These are phyloP conservation scores for Ophioderma brevispina DNA, from an alignment of 35 echinoderm and acorn worm genomes.

Conservation along the genomic window DNA sequence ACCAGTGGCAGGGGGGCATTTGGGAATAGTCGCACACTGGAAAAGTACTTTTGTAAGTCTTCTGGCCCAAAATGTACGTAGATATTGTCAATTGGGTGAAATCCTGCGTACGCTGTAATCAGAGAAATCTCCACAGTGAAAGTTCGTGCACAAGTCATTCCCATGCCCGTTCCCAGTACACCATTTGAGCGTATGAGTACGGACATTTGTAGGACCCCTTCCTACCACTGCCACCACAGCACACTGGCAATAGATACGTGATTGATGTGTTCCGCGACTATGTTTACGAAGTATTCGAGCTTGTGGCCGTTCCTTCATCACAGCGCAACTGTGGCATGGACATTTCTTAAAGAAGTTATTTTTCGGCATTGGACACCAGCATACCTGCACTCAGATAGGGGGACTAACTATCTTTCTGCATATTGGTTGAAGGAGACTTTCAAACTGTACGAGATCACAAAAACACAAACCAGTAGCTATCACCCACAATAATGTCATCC, in stretches of 20 bases:
- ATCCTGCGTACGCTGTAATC: too few relatives aligned
- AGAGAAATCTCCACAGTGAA: too few relatives aligned
- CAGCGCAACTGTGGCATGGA: constrained; percentile 25
- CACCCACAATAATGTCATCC: constrained; percentile 24
- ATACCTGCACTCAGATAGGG: constrained; percentile 42
- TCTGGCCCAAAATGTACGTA: too few relatives aligned
- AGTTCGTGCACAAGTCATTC: too few relatives aligned
- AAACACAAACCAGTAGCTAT: constrained; percentile 64
- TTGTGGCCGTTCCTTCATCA: constrained; percentile 14
- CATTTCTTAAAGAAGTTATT: constrained; percentile 55
- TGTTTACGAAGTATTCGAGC: background rate
- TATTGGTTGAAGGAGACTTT: constrained; percentile 55
- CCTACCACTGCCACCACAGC: background rate
- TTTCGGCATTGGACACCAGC: constrained; percentile 47
- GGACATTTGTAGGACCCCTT: constrained; percentile 58
- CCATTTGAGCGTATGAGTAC: too few relatives aligned
- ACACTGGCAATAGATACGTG: background rate
- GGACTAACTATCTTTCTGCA: constrained; percentile 53
- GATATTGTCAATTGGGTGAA: too few relatives aligned
- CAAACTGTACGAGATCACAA: background rate
- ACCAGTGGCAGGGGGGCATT: too few relatives aligned
- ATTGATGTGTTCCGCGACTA: background rate
- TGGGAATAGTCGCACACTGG: too few relatives aligned
- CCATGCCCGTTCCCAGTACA: too few relatives aligned
- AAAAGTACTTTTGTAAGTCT: too few relatives aligned